Conservation (phyloP, 2,797 vertebrate genomes). For the Buphagus erythrorhynchus region DNA sequence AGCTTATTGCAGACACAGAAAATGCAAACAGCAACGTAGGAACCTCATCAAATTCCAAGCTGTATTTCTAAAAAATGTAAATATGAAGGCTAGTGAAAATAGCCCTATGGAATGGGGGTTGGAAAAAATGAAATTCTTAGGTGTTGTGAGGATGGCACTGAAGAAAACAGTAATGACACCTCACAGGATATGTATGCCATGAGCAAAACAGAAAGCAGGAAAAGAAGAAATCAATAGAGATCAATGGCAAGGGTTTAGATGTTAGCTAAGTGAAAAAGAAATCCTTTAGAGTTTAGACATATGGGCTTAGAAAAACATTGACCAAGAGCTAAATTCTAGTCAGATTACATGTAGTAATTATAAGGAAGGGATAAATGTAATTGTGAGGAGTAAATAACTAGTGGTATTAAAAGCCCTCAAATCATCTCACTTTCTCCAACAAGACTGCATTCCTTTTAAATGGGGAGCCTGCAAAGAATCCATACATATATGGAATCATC, state of each 20-base stretch:
- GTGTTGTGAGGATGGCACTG: neutral
- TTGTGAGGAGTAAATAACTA: neutral
- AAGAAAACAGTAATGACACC: neutral
- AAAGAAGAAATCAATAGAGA: neutral
- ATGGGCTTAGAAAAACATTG: neutral
- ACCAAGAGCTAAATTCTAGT: neutral
- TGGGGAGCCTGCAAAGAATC: neutral
- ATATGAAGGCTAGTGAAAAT: neutral
- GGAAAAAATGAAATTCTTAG: neutral
- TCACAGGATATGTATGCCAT: neutral
- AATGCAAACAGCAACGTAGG: neutral
- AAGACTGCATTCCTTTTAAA: neutral
- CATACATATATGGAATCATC: neutral
- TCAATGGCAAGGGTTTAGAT: neutral
- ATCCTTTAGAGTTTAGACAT: neutral
- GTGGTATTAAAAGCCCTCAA: neutral
- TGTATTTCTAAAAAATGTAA: neutral
- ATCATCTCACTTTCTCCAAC: neutral
- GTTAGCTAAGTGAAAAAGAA: neutral
- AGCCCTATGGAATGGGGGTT: fast-evolving
- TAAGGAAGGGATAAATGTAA: neutral
- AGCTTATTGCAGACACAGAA: neutral
- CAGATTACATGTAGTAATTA: neutral
- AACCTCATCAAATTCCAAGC: neutral
- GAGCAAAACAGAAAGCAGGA: neutral